Evolutionary conservation across 2,113 vertebrate genomes (phyloP).

Genomic region (Alligator mississippiensis): DNA sequence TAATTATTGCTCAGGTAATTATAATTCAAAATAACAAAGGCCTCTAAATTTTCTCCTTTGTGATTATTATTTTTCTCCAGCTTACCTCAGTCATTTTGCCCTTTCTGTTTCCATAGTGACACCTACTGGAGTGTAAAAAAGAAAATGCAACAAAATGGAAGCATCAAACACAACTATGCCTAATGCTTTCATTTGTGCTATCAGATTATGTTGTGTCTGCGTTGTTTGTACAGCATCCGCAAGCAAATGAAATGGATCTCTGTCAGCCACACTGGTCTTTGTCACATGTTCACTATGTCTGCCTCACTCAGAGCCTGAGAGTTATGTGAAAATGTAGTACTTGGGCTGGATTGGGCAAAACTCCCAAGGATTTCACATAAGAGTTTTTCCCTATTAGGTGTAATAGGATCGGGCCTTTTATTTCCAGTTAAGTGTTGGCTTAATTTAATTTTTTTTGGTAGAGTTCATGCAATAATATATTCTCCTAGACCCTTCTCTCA

Average conservation of each 20-base stretch:
- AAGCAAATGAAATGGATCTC: background rate
- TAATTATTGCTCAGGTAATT: constrained; percentile 35
- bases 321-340: background rate
- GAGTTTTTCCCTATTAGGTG: background rate
- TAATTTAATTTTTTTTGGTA: background rate
- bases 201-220: background rate
- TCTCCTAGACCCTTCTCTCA: background rate
- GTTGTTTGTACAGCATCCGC: background rate
- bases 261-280: background rate
- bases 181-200: background rate
- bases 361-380: background rate
- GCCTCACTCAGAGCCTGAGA: background rate
- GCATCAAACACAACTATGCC: background rate
- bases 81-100: background rate
- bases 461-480: background rate
- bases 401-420: background rate
- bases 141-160: background rate
- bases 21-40: constrained; percentile 24
- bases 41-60: constrained; percentile 25
- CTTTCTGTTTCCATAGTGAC: constrained; percentile 36
- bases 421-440: background rate
- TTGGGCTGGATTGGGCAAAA: background rate
- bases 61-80: background rate
- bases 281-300: background rate
- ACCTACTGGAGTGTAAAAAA: background rate